Percentiles rank a stretch among this genome's conserved stretches.
phyloP scores from a whole-genome alignment of 2,888 invertebrate species.

The Pandemis corylana region DNA sequence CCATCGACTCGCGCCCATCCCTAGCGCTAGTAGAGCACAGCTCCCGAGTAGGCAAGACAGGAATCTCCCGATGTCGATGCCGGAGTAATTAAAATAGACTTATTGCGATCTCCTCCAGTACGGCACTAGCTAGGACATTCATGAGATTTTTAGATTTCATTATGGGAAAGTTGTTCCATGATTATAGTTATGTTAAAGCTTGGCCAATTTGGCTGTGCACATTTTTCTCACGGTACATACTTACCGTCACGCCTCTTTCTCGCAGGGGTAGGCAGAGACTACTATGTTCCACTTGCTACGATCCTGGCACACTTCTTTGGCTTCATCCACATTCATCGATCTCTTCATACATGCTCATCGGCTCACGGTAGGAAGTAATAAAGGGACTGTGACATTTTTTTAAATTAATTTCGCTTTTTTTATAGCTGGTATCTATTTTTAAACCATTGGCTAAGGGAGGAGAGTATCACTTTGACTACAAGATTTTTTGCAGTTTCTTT shows the following conservation, averaged over 20 bases:
- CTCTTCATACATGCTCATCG: too few species aligned
- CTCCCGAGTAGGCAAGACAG: slow-evolving; percentile 81
- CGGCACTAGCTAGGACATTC: slow-evolving; percentile 18
- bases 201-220: background rate
- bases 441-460: too few species aligned
- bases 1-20: slow-evolving; percentile 56
- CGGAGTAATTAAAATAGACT: slow-evolving; percentile 84
- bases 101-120: slow-evolving; percentile 67
- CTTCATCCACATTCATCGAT: too few species aligned
- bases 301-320: too few species aligned
- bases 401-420: too few species aligned
- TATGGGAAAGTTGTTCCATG: slow-evolving; percentile 29
- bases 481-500: too few species aligned
- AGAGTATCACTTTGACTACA: too few species aligned
- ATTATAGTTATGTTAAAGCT: slow-evolving; percentile 19
- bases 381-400: background rate
- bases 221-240: background rate
- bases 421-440: too few species aligned
- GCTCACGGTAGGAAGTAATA: background rate
- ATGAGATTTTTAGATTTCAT: slow-evolving; percentile 28
- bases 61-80: slow-evolving; percentile 82
- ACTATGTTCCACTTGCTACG: too few species aligned
- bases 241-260: too few species aligned
- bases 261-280: too few species aligned
- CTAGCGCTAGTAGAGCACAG: slow-evolving; percentile 72